Conservation (phyloP, 2,888 invertebrate genomes). For the Ypsolopha scabrella region DNA sequence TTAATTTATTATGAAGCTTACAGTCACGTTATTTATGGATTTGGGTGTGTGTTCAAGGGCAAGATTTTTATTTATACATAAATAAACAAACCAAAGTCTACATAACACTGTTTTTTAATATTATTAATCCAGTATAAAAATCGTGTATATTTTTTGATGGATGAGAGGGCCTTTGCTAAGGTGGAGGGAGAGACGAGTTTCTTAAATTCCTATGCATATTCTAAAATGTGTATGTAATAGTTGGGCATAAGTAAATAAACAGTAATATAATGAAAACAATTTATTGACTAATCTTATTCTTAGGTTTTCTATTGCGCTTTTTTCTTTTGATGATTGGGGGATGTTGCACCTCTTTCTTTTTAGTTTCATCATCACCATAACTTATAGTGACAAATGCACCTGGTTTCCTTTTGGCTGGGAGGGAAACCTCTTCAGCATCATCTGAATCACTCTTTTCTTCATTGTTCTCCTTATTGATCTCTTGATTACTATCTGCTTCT, state of each 20-base stretch:
- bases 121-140: constrained; percentile 35
- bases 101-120: constrained; percentile 57
- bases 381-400: constrained; percentile 53
- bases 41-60: constrained; percentile 60
- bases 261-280: constrained; percentile 2
- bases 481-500: background rate
- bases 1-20: constrained; percentile 64
- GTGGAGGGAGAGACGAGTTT: constrained; percentile 27
- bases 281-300: constrained; percentile 20
- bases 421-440: constrained; percentile 13
- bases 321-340: constrained; percentile 43
- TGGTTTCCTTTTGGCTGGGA: constrained; percentile 36
- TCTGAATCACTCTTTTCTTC: constrained; percentile 25
- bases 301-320: constrained; percentile 42
- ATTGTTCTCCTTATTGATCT: constrained; percentile 15
- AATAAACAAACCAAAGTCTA: constrained; percentile 70
- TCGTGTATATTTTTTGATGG: constrained; percentile 44
- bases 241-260: constrained; percentile 2
- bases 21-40: constrained; percentile 50
- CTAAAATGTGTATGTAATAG: background rate
- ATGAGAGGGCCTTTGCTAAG: constrained; percentile 14
- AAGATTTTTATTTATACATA: constrained; percentile 63
- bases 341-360: constrained; percentile 19
- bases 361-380: constrained; percentile 39
- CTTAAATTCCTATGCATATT: constrained; percentile 4